Conservation (phyloP, 2,797 vertebrate species). For the Phalloptychus januarius region DNA sequence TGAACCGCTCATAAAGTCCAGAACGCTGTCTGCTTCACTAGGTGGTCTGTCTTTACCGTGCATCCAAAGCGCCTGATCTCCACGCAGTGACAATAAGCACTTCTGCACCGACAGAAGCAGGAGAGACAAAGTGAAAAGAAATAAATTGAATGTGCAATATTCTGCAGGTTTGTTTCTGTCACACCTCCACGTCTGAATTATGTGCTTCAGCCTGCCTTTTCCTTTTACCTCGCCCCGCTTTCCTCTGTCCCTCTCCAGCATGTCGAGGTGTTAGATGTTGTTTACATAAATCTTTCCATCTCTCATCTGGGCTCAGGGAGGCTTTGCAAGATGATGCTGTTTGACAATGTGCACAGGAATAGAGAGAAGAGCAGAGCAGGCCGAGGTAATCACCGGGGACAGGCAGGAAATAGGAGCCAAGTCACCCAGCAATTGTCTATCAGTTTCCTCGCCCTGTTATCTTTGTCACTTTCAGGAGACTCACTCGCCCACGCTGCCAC, state of each 20-base stretch:
- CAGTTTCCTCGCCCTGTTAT: constrained; percentile 38
- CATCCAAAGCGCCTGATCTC: constrained; percentile 29
- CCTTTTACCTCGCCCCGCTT: constrained; percentile 11
- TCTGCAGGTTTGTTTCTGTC: constrained; percentile 27
- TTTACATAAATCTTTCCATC: constrained; percentile 47
- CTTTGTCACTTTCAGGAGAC: constrained; percentile 41
- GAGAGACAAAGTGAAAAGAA: constrained; percentile 5
- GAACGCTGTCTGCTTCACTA: constrained; percentile 42
- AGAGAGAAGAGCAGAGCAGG: constrained; percentile 33
- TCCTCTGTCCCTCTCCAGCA: constrained; percentile 17
- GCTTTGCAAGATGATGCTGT: constrained; percentile 33
- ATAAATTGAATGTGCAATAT: constrained; percentile 38
- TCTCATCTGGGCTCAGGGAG: constrained; percentile 22
- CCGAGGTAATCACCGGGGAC: constrained; percentile 56
- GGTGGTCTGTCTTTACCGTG: constrained; percentile 55
- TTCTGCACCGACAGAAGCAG: constrained; percentile 11
- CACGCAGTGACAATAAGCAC: constrained; percentile 36
- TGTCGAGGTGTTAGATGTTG: constrained; percentile 45
- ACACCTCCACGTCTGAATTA: constrained; percentile 22
- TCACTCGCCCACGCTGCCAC: constrained; percentile 17
- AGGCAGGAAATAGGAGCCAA: constrained; percentile 40
- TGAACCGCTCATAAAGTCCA: constrained; percentile 54
- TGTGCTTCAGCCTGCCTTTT: constrained; percentile 11
- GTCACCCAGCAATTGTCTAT: constrained; percentile 46
- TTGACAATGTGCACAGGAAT: constrained; percentile 48